A percentile compares a stretch with the other conserved stretches of the same genome.
These are phyloP conservation scores for Lepidochrysops patricia DNA, from an alignment of 2,888 invertebrate genomes.

Conservation along the genomic window DNA sequence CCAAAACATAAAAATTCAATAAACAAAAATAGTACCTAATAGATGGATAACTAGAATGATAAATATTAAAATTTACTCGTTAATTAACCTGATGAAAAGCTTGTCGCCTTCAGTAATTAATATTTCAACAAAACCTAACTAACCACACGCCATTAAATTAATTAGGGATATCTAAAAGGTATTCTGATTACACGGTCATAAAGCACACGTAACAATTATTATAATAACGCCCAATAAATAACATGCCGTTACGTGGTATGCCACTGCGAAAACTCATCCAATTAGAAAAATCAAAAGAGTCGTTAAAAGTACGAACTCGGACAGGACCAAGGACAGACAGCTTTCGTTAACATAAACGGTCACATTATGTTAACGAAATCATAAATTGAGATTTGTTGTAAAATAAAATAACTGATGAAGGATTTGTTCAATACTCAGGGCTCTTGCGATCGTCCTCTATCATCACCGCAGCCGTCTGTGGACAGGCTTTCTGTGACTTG, in stretches of 20 bases:
- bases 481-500: conserved; percentile 83
- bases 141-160: conserved; percentile 1
- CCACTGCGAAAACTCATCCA: background rate
- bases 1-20: too few species aligned
- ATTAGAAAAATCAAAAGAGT: background rate
- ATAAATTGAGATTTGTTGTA: too few species aligned
- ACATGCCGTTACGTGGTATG: background rate
- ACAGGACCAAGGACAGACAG: background rate
- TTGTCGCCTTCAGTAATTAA: background rate
- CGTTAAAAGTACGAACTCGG: background rate
- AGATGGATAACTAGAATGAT: background rate
- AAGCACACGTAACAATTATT: background rate
- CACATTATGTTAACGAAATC: too few species aligned
- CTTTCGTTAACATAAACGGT: background rate
- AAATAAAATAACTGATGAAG: too few species aligned
- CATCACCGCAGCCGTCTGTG: conserved; percentile 80
- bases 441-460: conserved; percentile 68
- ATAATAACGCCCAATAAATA: background rate
- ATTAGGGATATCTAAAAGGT: background rate
- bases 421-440: conserved; percentile 31
- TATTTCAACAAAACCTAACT: conserved; percentile 4
- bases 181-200: conserved; percentile 8
- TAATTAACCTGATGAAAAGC: background rate
- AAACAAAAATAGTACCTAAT: background rate
- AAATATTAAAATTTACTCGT: background rate